Conservation (phyloP, 2,888 invertebrate species). For the Drosophila aldrichi region DNA sequence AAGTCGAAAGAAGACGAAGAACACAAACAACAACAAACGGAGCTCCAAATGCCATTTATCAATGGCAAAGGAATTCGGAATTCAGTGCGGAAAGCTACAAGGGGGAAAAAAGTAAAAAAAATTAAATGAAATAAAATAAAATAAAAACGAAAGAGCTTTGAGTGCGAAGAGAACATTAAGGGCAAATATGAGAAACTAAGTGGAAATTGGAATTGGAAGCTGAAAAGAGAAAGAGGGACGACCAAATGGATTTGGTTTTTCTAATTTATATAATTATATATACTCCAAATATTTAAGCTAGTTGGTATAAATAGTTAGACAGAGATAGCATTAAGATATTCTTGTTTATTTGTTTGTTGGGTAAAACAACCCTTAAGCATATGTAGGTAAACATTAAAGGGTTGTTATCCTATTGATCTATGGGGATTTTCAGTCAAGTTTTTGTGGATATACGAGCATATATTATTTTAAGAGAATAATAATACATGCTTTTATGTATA, state of each 20-base stretch:
- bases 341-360: no score
- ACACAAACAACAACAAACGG: slow-evolving; percentile 59
- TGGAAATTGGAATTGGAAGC: slow-evolving; percentile 2
- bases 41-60: slow-evolving; percentile 72
- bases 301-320: neutral
- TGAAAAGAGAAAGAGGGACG: neutral
- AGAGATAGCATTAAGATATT: slow-evolving; percentile 15
- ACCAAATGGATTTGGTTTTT: neutral
- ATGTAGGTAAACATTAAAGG: slow-evolving; percentile 7
- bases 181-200: slow-evolving; percentile 18
- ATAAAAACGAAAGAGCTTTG: neutral
- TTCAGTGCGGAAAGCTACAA: slow-evolving; percentile 64
- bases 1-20: slow-evolving; percentile 24
- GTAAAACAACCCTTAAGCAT: slow-evolving; percentile 37
- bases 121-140: neutral
- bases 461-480: neutral
- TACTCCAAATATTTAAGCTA: neutral
- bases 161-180: slow-evolving; percentile 1
- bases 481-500: no score
- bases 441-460: neutral
- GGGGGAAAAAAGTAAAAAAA: slow-evolving; percentile 9
- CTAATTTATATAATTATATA: neutral
- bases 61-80: slow-evolving; percentile 70
- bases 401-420: slow-evolving; percentile 1
- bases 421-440: no score